A percentile compares a stretch with the other conserved stretches of the same genome.
phyloP scores from a whole-genome alignment of 2,797 vertebrate species.

The Dendrocincla tyrannina region DNA sequence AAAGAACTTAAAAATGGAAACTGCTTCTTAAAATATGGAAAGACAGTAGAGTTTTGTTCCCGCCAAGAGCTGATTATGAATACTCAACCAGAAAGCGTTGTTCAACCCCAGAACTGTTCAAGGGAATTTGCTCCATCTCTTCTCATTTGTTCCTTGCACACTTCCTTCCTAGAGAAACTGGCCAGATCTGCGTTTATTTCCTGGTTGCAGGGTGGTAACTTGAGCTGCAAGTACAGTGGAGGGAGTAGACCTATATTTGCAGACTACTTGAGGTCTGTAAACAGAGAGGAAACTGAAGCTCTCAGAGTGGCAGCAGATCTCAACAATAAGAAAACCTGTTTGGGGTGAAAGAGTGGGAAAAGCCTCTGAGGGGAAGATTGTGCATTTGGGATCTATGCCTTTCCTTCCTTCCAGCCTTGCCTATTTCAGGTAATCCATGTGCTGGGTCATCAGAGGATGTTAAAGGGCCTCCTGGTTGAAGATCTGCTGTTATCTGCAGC shows the following conservation, averaged over 20 bases:
- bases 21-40: neutral
- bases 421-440: neutral
- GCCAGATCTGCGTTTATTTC: neutral
- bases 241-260: neutral
- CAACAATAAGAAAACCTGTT: neutral
- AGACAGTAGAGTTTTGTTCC: neutral
- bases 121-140: neutral
- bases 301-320: neutral
- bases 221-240: neutral
- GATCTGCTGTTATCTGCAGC: neutral
- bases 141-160: neutral
- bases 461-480: neutral
- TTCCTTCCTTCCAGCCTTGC: neutral
- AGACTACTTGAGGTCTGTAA: neutral
- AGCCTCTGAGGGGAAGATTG: neutral
- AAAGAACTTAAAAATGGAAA: neutral
- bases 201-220: neutral
- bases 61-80: neutral
- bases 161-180: neutral
- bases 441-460: neutral
- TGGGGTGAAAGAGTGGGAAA: neutral
- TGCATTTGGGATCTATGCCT: neutral
- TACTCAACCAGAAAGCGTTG: neutral
- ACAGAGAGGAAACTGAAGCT: neutral
- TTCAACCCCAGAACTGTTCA: neutral